Evolutionary conservation across 2,797 vertebrate genomes (phyloP), one percentile per base, ranked within the genome.

Genomic region (Vireo griseus): DNA sequence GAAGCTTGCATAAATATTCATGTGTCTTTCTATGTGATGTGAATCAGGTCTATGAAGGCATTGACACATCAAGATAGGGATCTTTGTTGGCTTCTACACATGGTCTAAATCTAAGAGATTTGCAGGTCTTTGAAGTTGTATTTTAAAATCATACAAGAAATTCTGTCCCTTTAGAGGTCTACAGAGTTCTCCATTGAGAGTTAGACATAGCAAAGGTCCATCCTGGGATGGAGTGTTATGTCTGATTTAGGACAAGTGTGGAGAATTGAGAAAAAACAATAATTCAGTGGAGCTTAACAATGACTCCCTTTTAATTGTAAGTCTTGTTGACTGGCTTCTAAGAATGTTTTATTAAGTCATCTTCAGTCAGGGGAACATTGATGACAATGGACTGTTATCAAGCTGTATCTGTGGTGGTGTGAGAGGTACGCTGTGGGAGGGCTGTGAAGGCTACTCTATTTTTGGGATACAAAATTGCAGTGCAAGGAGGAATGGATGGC

Each of bases 381-480:
- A 74, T 88, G 84, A 59, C 54, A 68, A 47, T 79, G 68, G 51
- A 45, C 31, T 65, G 66, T 83, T 90, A 65, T 5, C 8, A 26
- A 91, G 75, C 69, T 81, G 75, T 93, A 58, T 90, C 62, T 92
- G 76, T 78, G 66, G 66, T 92, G 87, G 59, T 74, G 76, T 87
- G 85, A 96, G 92, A 95, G 87, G 86, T 84, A 68, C 59, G 0
- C 94, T 88, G 85, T 94, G 76, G 79, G 90, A 90, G 63, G 77
- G 55, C 86, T 95, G 89, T 58, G 88, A 95, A 95, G 95, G 92
- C 85, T 95, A 91, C 91, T 90, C 84, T 97, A 94, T 95, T 96
- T 96, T 96, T 59, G 80, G 91, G 83, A 85, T 92, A 90, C 35
- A 75, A 96, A 94, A 94, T 86, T 94, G 86, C 92, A 96, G 88